Percentiles rank a stretch among this genome's conserved stretches.
These are phyloP conservation scores for Ephestia elutella DNA, from an alignment of 1,140 invertebrate genomes.

Conservation along the genomic window DNA sequence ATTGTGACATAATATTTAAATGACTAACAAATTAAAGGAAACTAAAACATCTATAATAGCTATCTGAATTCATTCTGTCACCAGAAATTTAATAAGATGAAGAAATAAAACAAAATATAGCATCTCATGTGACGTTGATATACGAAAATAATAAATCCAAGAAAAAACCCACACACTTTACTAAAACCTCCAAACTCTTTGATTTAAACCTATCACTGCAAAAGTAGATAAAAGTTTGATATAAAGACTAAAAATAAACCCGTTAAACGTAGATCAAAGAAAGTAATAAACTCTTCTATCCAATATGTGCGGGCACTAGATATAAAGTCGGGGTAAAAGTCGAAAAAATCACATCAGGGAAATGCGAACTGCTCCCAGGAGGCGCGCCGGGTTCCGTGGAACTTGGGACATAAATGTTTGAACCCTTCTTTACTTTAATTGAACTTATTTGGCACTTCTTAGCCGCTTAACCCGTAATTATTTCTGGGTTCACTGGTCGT, in stretches of 20 bases:
- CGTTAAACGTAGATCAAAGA: conserved; percentile 1
- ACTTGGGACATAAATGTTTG: conserved; percentile 15
- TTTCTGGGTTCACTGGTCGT: conserved; percentile 1
- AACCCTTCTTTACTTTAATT: conserved; percentile 11
- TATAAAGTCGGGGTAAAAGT: conserved; percentile 9
- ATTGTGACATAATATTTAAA: too few relatives aligned
- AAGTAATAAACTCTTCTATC: conserved; percentile 5
- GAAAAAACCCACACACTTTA: too few relatives aligned
- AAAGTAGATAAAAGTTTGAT: background rate
- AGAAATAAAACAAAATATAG: too few relatives aligned
- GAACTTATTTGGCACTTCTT: conserved; percentile 12
- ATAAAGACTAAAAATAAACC: background rate
- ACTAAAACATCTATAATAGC: too few relatives aligned
- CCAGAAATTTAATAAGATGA: too few relatives aligned
- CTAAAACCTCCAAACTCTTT: too few relatives aligned
- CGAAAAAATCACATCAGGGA: conserved; percentile 10
- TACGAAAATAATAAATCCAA: too few relatives aligned
- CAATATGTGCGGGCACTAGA: background rate
- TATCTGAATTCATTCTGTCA: too few relatives aligned
- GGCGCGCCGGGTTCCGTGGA: conserved; percentile 4
- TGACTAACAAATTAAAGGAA: too few relatives aligned
- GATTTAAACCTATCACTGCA: background rate
- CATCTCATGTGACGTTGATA: too few relatives aligned
- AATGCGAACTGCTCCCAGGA: background rate
- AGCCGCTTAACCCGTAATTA: conserved; percentile 8